These are phyloP conservation scores for Etheostoma nigrum DNA, from an alignment of 2,797 vertebrate species.

Conservation along the genomic window DNA sequence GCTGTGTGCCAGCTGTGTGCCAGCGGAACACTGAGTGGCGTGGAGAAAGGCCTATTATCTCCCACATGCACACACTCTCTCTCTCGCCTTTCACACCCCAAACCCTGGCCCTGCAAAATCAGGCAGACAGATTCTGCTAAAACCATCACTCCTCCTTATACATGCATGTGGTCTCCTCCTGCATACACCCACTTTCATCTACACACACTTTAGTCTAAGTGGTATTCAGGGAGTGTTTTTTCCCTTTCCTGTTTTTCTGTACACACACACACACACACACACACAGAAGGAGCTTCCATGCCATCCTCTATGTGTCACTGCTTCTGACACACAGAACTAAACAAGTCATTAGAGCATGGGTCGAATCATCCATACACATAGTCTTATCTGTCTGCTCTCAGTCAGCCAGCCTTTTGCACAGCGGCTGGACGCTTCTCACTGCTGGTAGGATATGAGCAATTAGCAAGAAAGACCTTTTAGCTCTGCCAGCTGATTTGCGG, in stretches of 20 bases:
- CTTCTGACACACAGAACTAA: conserved; percentile 78
- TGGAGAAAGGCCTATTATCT: conserved; percentile 83
- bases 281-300: conserved; percentile 54
- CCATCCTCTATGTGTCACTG: conserved; percentile 76
- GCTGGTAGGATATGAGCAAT: conserved; percentile 82
- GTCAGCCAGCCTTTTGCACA: conserved; percentile 66
- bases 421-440: conserved; percentile 67
- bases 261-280: conserved; percentile 26
- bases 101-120: conserved; percentile 70
- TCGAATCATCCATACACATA: conserved; percentile 71
- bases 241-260: conserved; percentile 32
- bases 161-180: conserved; percentile 62
- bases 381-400: conserved; percentile 76
- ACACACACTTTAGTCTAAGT: conserved; percentile 45
- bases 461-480: conserved; percentile 81
- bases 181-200: conserved; percentile 45
- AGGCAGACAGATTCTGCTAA: conserved; percentile 75
- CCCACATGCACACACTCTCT: conserved; percentile 76
- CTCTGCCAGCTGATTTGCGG: conserved; percentile 80
- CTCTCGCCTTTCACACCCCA: conserved; percentile 72
- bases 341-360: conserved; percentile 80
- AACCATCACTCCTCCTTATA: conserved; percentile 74
- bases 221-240: conserved; percentile 46
- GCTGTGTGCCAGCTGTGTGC: conserved; percentile 85
- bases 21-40: conserved; percentile 77